Base-by-base conservation (phyloP, 2,888 invertebrate species). In the Nomada lathburiana region DNA sequence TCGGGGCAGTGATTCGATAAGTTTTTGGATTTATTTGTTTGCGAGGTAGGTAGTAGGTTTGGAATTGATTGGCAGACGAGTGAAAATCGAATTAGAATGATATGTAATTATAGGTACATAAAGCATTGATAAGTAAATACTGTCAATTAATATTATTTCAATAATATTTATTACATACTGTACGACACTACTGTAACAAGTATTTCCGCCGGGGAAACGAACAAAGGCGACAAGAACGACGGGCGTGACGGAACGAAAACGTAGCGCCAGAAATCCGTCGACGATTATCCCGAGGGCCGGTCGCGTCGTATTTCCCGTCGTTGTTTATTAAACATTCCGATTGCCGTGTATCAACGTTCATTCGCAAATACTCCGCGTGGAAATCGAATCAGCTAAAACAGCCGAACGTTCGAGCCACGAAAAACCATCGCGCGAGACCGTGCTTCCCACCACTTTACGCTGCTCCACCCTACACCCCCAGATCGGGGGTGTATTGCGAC, bases 321-420 rank as follows among this genome's bases (percentile, higher is more conserved):
- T 50, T 76, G 82, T 76, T 70, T 82, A 82, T 85, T 82, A 64
- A 80, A 78, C 78, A 79, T 86, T 77, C 68, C 74, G 68, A 67
- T 55, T 63, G 82, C 52, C 69, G 63, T 65, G 78, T 70, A 78
- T 57, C 69, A 77, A 70, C 79, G 79, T 78, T 68, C 65, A 78
- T 77, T 77, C 69, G 79, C 63, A 79, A 78, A 76, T 69, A 78
- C 69, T 50, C 57, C 69, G 69, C 29, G 59, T 47, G 69, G 79
- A 70, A 62, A 80, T 65, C 50, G 72, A 71, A 71, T 72, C 72
- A 73, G 44, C 18, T 36, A 18, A 29, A 60, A 26, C 60, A 20
- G 60, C 10, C 29, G 26, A 29, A 20, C 29, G 29, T 36, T 55
- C 55, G 42, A 44, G 55, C 68, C 47, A 50, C 60, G 36, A 50